A percentile compares a stretch with the other conserved stretches of the same genome.
These are phyloP conservation scores for Stomorhina lunata DNA, from an alignment of 2,888 invertebrate species.

Conservation along the genomic window DNA sequence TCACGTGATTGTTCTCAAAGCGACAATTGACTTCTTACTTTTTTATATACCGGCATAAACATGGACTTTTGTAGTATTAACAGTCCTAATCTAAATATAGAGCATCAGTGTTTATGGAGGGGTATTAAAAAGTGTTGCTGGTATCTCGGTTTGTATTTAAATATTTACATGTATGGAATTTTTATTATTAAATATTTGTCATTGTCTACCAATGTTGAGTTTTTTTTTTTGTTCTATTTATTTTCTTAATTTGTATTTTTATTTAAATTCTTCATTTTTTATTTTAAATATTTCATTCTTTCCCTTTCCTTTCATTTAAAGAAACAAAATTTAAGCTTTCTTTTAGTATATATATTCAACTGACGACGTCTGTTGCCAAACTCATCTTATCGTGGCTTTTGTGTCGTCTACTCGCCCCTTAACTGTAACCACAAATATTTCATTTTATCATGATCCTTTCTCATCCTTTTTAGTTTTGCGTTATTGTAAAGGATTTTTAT, in stretches of 20 bases:
- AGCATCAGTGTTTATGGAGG: too few relatives aligned
- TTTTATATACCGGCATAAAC: too few relatives aligned
- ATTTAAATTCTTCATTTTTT: background rate
- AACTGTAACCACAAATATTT: slow-evolving; percentile 34
- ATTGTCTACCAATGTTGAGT: background rate
- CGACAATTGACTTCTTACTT: too few relatives aligned
- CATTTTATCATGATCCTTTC: background rate
- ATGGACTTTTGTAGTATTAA: too few relatives aligned
- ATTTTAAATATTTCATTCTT: background rate
- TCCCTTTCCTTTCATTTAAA: background rate
- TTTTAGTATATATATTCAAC: background rate
- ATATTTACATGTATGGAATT: background rate
- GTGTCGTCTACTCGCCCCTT: too few relatives aligned
- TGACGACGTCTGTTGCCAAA: slow-evolving; percentile 5
- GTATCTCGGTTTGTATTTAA: background rate
- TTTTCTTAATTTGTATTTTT: slow-evolving; percentile 24
- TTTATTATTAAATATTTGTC: background rate
- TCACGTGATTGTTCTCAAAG: too few relatives aligned
- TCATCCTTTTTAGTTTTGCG: background rate
- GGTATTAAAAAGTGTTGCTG: too few relatives aligned
- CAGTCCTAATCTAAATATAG: too few relatives aligned
- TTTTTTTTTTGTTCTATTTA: slow-evolving; percentile 14
- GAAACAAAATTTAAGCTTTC: background rate
- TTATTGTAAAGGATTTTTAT: slow-evolving; percentile 11
- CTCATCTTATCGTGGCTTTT: too few relatives aligned